These are phyloP conservation scores for Pelodiscus sinensis DNA, from an alignment of 2,113 vertebrate genomes.

Conservation along the genomic window DNA sequence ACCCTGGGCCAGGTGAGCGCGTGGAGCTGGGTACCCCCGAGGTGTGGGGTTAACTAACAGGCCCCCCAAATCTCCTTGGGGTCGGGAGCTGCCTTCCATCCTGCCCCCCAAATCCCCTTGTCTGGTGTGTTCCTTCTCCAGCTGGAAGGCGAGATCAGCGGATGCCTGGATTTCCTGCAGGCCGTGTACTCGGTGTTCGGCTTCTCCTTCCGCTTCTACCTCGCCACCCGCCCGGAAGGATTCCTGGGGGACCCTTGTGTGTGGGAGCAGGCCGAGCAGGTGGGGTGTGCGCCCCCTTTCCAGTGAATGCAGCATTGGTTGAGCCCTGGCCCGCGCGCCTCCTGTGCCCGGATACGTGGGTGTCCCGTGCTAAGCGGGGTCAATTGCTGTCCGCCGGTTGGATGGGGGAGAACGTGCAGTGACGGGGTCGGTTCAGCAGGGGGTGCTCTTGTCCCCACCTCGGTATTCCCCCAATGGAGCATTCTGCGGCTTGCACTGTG, in stretches of 20 bases:
- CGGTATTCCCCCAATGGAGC: too few species aligned
- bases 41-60: not conserved
- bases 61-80: not conserved
- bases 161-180: constrained; percentile 89
- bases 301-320: rapidly evolving
- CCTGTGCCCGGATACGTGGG: not conserved
- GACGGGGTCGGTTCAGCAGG: not conserved
- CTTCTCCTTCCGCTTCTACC: constrained; percentile 88
- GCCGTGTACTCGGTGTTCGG: constrained; percentile 88
- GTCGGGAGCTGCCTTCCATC: not conserved
- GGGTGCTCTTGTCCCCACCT: too few species aligned
- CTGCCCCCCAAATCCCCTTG: rapidly evolving
- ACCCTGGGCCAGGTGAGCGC: constrained; percentile 84
- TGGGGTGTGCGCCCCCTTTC: constrained; percentile 35
- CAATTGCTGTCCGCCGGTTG: not conserved
- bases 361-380: not conserved
- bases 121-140: constrained; percentile 31
- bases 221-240: constrained; percentile 87
- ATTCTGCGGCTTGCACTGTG: too few species aligned
- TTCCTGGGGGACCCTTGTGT: constrained; percentile 86
- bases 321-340: not conserved
- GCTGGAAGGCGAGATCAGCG: constrained; percentile 87
- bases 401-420: not conserved
- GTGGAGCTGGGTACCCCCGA: rapidly evolving
- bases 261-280: constrained; percentile 92